Conservation (phyloP, 2,888 invertebrate species). For the Portevinia maculata region DNA sequence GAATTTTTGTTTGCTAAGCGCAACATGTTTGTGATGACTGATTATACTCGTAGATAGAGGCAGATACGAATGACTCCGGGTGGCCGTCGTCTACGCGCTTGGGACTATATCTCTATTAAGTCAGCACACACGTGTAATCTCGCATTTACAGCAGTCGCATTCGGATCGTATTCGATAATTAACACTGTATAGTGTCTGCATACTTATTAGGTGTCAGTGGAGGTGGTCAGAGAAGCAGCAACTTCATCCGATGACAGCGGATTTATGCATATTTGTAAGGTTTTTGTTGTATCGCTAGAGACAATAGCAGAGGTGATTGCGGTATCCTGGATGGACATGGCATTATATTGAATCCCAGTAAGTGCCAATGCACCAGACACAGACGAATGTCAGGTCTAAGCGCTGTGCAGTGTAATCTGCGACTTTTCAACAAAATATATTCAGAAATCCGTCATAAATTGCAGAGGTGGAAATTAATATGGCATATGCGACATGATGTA, state of each 20-base stretch:
- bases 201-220: constrained; percentile 66
- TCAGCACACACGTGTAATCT: constrained; percentile 69
- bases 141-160: constrained; percentile 61
- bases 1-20: constrained; percentile 69
- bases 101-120: constrained; percentile 58
- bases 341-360: constrained; percentile 46
- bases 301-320: constrained; percentile 25
- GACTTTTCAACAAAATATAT: constrained; percentile 58
- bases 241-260: constrained; percentile 64
- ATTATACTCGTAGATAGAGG: constrained; percentile 55
- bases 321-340: constrained; percentile 11
- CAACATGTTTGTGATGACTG: constrained; percentile 55
- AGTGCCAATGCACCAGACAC: constrained; percentile 58
- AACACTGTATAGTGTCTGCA: constrained; percentile 73
- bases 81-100: constrained; percentile 63
- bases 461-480: constrained; percentile 61
- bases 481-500: constrained; percentile 42
- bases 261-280: constrained; percentile 72
- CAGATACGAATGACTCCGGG: constrained; percentile 61
- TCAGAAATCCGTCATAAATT: constrained; percentile 72
- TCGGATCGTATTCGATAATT: constrained; percentile 73
- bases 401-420: constrained; percentile 53
- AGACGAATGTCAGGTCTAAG: constrained; percentile 44
- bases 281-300: constrained; percentile 67
- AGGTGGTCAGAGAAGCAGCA: constrained; percentile 55